Evolutionary conservation across 2,113 vertebrate genomes (phyloP), one percentile per base, ranked within the genome.

Genomic region (Gasterosteus nipponicus): DNA sequence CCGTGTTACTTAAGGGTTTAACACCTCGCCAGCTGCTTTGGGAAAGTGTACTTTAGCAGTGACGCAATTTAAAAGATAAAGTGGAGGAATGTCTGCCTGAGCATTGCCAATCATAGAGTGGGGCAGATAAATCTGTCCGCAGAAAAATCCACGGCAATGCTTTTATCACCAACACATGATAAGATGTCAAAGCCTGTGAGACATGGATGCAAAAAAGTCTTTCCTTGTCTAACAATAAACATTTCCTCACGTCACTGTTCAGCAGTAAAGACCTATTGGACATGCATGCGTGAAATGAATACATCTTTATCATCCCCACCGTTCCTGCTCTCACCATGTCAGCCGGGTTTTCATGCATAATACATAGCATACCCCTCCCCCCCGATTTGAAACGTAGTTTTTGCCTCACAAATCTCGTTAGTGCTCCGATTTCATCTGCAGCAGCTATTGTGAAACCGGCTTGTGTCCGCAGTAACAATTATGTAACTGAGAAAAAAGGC

Each of bases 401-500:
- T 46, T 26, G 39, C n/a, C 15, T 14, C 42, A 41, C 51, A 88
- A 89, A 93, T 88, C 87, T 75, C 44, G 54, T 88, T 77, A 69
- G 75, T 3, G 54, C 35, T 65, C 39, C 42, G 14, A 69, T 82
- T 83, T 84, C 35, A 82, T 84, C 60, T 78, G 42, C 83, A 69
- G 29, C 73, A 57, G 59, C 76, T 67, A 74, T 77, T 74, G 29
- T 65, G 11, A 73, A 78, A 67, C 66, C 19, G 31, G 16, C 14
- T 29, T 71, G 31, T 53, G 54, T 65, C 73, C 53, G 15, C 54
- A 44, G 60, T 56, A 73, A 72, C 22, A 66, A 78, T 75, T 84
- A 69, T 3, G 39, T 58, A 85, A 83, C 5, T 8, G 31, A 51
- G 12, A 10, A 57, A 74, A 60, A 67, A 41, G 38, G 69, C 68